Conservation (phyloP, 1,140 invertebrate genomes). For the Drosophila lacertosa region DNA sequence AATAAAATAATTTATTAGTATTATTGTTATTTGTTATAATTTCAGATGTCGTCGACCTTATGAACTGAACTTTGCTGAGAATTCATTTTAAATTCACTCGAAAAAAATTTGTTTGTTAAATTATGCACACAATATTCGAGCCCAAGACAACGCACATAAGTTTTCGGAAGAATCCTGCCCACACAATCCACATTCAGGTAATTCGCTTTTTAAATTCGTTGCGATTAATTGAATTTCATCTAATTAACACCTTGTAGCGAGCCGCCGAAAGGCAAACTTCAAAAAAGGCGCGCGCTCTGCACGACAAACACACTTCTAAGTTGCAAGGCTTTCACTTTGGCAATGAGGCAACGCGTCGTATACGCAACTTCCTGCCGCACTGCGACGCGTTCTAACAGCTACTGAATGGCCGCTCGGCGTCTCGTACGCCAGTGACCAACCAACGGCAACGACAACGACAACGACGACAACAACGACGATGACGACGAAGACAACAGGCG, state of each 20-base stretch:
- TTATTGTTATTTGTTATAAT: background rate
- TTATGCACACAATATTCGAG: slow-evolving; percentile 42
- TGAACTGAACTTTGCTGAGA: background rate
- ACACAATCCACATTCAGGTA: slow-evolving; percentile 34
- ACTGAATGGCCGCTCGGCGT: slow-evolving; percentile 58
- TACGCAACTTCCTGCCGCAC: slow-evolving; percentile 78
- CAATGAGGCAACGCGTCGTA: slow-evolving; percentile 60
- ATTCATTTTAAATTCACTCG: slow-evolving; percentile 20
- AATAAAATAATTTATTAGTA: background rate
- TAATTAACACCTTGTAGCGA: slow-evolving; percentile 73
- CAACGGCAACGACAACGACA: slow-evolving; percentile 42
- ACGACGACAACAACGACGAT: slow-evolving; percentile 36
- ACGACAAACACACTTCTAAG: slow-evolving; percentile 14
- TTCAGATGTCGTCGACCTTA: background rate
- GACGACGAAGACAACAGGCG: slow-evolving; percentile 36
- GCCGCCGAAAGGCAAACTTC: slow-evolving; percentile 12
- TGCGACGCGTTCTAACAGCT: slow-evolving; percentile 73
- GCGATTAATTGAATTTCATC: slow-evolving; percentile 63
- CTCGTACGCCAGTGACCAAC: slow-evolving; percentile 44
- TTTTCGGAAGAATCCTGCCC: slow-evolving; percentile 17
- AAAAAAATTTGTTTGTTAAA: slow-evolving; percentile 11
- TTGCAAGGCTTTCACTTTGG: slow-evolving; percentile 15
- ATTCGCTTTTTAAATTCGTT: slow-evolving; percentile 49
- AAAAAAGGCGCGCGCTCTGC: slow-evolving; percentile 46
- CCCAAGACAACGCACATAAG: background rate